Evolutionary conservation across 2,113 vertebrate species (phyloP), one percentile per base, ranked within the genome.

Genomic region (Protobothrops mucrosquamatus): DNA sequence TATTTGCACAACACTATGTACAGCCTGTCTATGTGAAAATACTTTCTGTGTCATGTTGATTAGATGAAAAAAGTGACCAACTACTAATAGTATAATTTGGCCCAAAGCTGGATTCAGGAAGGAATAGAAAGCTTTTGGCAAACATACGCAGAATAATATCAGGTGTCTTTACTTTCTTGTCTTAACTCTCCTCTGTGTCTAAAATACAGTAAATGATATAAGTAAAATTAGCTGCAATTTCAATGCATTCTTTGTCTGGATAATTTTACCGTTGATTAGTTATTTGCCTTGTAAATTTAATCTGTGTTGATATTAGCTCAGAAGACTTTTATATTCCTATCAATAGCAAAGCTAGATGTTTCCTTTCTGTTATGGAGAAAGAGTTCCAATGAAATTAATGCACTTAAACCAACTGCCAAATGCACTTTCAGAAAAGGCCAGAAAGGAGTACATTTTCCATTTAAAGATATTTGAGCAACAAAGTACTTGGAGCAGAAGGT

Each of bases 211-310:
- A 87, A 89, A 93, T 86, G 59, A 85, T 90, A 64, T 20, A 61
- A 90, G 29, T 43, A 87, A 24, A 90, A 90, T 90, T 90, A 93
- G 92, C 34, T 93, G 81, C 74, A 90, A 87, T 93, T 90, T 85
- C 81, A 87, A 48, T 87, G 81, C n/a, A 93, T 93, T 93, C 81
- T 86, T 90, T 90, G n/a, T n/a, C 23, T 93, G 46, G 54, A 51
- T 87, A 93, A 90, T 93, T 43, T 93, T 90, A 93, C 56, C 34
- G n/a, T 64, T 93, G 92, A 90, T 64, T 90, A 22, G 23, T 90
- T 90, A 90, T 90, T 93, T 93, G 46, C 46, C 46, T 56, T 52
- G 14, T 61, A 93, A 61, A 93, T 93, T 90, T 90, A 90, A 90
- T 93, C 90, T 90, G 48, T 85, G 86, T 74, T 90, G 57, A 87